Base-by-base conservation (phyloP, 2,888 invertebrate species). In the Cabera pusaria region DNA sequence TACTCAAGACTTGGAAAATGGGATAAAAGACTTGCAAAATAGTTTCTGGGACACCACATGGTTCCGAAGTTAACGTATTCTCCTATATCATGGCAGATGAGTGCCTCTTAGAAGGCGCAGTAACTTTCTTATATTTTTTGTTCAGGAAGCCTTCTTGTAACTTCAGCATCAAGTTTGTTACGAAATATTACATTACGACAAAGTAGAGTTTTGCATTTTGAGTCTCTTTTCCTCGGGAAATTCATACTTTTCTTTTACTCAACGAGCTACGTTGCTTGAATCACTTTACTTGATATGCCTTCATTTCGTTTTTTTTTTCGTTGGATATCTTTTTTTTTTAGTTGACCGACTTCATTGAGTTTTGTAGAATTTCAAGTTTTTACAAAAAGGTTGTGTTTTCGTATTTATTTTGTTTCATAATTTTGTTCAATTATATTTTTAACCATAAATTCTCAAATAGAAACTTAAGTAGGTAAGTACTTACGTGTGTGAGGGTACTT, bases 21-120 rank as follows among this genome's bases (percentile, higher is more conserved):
- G 72, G 85, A 83, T 85, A 83, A 87, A 80, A 83, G 80, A 85
- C 82, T 86, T 74, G 71, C 71, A 74, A 79, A 81, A 86, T 86
- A 86, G 86, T 87, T 87, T 80, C 72, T 77, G 71, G 77, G 74
- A 69, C 83, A 78, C 80, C 87, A 84, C 78, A 85, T 83, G 85
- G 59, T 79, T 65, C 68, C 64, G 49, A 71, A 77, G 78, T 78
- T 81, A 79, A 71, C 73, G 66, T 70, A 64, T 68, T 72, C 65
- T 66, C 69, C 63, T 69, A 65, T 64, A 67, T 64, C 64, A 64
- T 56, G 56, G 58, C 47, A 54, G 59, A 68, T 35, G 29, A 6
- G 24, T 36, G 72, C 62, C 61, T 62, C 53, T 70, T 67, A 68
- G 52, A 47, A 29, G 43, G 35, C 25, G 25, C 41, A 41, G 44